Percentiles rank a stretch among this genome's conserved stretches.
These are phyloP conservation scores for Osmerus eperlanus DNA, from an alignment of 2,113 vertebrate genomes.

Conservation along the genomic window DNA sequence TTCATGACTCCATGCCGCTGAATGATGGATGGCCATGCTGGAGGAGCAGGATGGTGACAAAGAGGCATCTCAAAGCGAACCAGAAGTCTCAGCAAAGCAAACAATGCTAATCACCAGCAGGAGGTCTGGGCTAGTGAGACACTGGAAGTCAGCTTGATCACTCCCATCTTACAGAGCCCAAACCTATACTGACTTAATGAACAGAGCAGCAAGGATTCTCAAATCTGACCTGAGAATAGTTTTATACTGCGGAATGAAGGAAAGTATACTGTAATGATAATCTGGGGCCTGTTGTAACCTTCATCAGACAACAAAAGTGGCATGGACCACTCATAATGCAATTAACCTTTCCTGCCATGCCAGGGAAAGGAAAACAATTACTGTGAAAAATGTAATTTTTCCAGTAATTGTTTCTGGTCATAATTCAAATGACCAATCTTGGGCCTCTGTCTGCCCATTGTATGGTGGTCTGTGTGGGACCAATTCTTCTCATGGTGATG, in stretches of 20 bases:
- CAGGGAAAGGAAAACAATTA: conserved; percentile 45
- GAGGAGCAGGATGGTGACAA: conserved; percentile 46
- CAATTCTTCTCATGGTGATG: conserved; percentile 43
- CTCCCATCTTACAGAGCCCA: conserved; percentile 1
- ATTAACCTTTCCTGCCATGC: conserved; percentile 57
- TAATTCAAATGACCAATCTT: conserved; percentile 53
- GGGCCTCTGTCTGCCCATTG: conserved; percentile 8
- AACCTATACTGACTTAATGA: not conserved
- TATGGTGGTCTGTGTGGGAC: conserved; percentile 29
- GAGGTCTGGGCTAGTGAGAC: conserved; percentile 8
- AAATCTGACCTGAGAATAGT: not conserved
- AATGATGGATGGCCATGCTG: conserved; percentile 61
- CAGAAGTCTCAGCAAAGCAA: conserved; percentile 35
- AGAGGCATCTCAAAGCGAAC: conserved; percentile 44
- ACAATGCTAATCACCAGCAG: conserved; percentile 20
- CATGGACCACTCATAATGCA: conserved; percentile 46
- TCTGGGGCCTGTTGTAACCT: conserved; percentile 12
- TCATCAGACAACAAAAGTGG: conserved; percentile 30
- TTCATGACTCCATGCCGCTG: conserved; percentile 24
- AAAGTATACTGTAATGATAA: conserved; percentile 21
- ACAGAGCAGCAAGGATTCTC: not conserved
- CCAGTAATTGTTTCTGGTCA: conserved; percentile 36
- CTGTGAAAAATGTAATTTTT: conserved; percentile 35
- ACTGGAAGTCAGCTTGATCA: conserved; percentile 7
- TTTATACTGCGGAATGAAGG: not conserved